A percentile compares a stretch with the other conserved stretches of the same genome.
phyloP scores from a whole-genome alignment of 2,113 vertebrate species.

The Propithecus coquereli region DNA sequence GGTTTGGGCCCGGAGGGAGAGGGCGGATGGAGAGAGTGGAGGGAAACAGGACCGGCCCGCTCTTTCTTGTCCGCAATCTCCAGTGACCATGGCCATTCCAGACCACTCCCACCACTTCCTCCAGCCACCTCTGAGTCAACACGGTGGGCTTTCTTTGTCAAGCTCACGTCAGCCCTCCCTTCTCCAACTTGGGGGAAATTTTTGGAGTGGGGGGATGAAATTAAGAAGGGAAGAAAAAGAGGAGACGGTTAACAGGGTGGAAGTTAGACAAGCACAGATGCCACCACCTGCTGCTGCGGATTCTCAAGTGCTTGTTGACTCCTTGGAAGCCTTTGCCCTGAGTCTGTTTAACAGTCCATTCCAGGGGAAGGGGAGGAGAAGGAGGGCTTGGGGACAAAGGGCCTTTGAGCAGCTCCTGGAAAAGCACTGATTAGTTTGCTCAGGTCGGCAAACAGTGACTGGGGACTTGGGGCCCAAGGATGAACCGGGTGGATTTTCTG shows the following conservation, averaged over 20 bases:
- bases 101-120: not conserved
- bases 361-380: conserved; percentile 9
- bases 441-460: conserved; percentile 44
- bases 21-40: not conserved
- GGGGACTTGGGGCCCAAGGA: not conserved
- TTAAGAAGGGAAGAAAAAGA: not conserved
- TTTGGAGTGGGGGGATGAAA: not conserved
- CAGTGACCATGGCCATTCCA: not conserved
- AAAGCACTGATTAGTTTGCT: conserved; percentile 31
- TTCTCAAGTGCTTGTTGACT: conserved; percentile 48
- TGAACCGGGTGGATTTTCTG: not conserved
- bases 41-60: not conserved
- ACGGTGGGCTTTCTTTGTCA: not conserved
- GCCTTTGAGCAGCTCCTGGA: not conserved
- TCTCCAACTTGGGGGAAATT: not conserved
- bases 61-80: not conserved
- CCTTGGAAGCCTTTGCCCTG: not conserved
- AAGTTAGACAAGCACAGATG: conserved; percentile 44
- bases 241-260: not conserved
- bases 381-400: conserved; percentile 39
- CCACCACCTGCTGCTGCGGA: not conserved
- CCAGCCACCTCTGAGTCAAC: not conserved
- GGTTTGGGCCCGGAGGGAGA: not conserved
- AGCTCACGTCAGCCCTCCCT: not conserved
- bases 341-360: conserved; percentile 14